Conservation (phyloP, 1,140 invertebrate genomes). For the Teleopsis dalmanni region DNA sequence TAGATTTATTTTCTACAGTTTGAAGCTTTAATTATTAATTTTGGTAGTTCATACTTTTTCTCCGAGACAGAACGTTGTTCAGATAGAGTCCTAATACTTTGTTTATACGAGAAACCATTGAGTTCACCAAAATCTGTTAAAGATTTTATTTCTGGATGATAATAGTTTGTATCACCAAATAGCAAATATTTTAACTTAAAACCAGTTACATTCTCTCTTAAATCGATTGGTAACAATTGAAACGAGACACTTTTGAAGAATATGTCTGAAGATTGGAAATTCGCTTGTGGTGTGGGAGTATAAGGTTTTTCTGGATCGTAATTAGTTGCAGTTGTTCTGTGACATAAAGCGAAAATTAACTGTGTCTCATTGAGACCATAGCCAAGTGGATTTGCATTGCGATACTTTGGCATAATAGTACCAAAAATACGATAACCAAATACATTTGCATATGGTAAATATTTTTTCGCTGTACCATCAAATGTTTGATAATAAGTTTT, state of each 20-base stretch:
- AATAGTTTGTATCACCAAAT: slow-evolving; percentile 5
- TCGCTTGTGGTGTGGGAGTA: too few relatives aligned
- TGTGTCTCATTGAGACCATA: slow-evolving; percentile 17
- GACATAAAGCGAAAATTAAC: slow-evolving; percentile 16
- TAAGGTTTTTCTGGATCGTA: too few relatives aligned
- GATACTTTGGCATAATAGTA: slow-evolving; percentile 16
- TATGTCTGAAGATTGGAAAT: too few relatives aligned
- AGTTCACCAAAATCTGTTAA: too few relatives aligned
- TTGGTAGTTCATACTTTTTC: neutral
- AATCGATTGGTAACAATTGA: slow-evolving; percentile 8
- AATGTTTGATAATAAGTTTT: slow-evolving; percentile 12
- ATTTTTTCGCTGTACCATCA: neutral
- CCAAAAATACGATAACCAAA: slow-evolving; percentile 15
- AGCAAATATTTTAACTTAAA: slow-evolving; percentile 12
- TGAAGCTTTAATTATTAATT: too few relatives aligned
- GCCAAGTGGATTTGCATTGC: slow-evolving; percentile 12
- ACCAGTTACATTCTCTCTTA: slow-evolving; percentile 13
- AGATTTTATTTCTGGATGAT: too few relatives aligned
- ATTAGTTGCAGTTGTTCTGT: slow-evolving; percentile 4
- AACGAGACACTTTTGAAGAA: slow-evolving; percentile 7
- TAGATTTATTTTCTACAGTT: too few relatives aligned
- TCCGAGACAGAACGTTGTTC: neutral
- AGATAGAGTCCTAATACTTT: too few relatives aligned
- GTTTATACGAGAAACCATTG: too few relatives aligned
- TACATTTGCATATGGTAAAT: slow-evolving; percentile 10